Evolutionary conservation across 2,113 vertebrate species (phyloP).

Genomic region (Prunella fulvescens): DNA sequence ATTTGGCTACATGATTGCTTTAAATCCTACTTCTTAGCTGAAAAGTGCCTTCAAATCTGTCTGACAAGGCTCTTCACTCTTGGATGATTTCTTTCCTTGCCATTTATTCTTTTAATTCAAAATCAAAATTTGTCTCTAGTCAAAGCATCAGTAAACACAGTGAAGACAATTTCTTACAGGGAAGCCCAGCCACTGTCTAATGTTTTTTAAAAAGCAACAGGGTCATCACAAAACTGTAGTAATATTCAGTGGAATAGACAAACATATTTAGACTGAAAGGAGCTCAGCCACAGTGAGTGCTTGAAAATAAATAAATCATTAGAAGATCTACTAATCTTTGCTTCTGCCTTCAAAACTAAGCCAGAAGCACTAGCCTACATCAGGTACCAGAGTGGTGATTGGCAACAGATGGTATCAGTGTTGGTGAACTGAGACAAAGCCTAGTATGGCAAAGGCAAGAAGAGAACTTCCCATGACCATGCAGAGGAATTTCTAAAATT

Average conservation of each 20-base stretch:
- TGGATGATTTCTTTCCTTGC: neutral
- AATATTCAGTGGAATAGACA: neutral
- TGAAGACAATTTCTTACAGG: neutral
- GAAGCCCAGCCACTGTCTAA: neutral
- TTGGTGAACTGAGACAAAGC: neutral
- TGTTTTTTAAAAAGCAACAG: neutral
- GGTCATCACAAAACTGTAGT: neutral
- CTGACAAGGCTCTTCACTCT: constrained; percentile 10
- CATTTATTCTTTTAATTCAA: constrained; percentile 23
- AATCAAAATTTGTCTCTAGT: neutral
- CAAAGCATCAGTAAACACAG: neutral
- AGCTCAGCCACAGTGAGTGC: neutral
- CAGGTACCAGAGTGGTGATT: neutral
- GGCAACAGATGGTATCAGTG: neutral
- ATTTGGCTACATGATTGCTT: neutral
- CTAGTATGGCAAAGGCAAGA: neutral
- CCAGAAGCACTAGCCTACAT: neutral
- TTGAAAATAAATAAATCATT: neutral
- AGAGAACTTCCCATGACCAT: neutral
- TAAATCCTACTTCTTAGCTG: neutral
- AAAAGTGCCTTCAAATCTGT: constrained; percentile 5
- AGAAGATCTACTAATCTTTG: neutral
- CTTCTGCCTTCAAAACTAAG: neutral
- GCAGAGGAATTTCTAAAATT: neutral
- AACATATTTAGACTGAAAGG: neutral